phyloP scores from a whole-genome alignment of 2,888 invertebrate genomes.

The Drosophila nr. perissopoda region DNA sequence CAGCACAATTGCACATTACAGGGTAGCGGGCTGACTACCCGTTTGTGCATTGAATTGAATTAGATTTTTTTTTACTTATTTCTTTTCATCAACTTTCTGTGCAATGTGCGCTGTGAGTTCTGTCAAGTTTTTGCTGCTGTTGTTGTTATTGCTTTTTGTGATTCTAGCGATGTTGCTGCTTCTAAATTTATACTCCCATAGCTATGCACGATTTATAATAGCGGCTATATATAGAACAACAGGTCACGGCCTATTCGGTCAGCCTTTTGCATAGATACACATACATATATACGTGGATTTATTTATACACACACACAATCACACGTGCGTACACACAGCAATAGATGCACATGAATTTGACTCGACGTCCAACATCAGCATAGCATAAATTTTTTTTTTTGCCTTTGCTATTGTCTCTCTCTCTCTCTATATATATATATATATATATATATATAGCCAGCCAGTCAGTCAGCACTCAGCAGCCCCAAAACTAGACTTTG shows the following conservation, averaged over 20 bases:
- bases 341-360: constrained; percentile 9
- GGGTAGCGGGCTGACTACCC: constrained; percentile 3
- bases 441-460: constrained; percentile 45
- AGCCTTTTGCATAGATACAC: constrained; percentile 53
- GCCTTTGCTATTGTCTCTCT: constrained; percentile 23
- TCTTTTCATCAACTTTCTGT: constrained; percentile 45
- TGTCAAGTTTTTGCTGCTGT: constrained; percentile 44
- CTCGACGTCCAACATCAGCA: not conserved
- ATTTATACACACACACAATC: constrained; percentile 20
- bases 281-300: not conserved
- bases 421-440: constrained; percentile 6
- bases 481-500: constrained; percentile 59
- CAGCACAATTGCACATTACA: not conserved
- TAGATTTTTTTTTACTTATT: constrained; percentile 4
- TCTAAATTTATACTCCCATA: constrained; percentile 78
- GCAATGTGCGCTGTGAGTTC: constrained; percentile 56
- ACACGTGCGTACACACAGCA: constrained; percentile 3
- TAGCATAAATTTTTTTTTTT: constrained; percentile 12
- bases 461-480: constrained; percentile 29
- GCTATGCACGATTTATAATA: constrained; percentile 82
- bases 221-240: constrained; percentile 82
- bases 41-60: not conserved
- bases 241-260: constrained; percentile 83
- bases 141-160: constrained; percentile 44
- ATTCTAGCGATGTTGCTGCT: constrained; percentile 65